Base-by-base conservation (phyloP, 2,888 invertebrate species). In the Neocrepidodera transversa region DNA sequence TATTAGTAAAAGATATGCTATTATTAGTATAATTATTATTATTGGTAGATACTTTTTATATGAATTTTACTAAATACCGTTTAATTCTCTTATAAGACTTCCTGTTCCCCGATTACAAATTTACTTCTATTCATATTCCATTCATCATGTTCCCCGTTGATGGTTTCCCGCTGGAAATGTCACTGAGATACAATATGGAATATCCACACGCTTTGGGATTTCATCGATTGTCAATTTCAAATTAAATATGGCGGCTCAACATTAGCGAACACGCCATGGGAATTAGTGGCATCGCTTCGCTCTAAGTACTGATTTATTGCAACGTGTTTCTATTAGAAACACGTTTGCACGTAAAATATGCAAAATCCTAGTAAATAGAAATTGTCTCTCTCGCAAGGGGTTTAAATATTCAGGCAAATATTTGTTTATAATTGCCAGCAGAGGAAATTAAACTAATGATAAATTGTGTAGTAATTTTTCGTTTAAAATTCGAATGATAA, bases 141-240 rank as follows among this genome's bases (percentile, higher is more conserved):
- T 32, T 32, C 32, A 32, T 32, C 13, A 13, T 8, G 13, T 6
- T 32, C 32, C 2, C 11, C 10, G 32, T 3, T 32, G 32, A 32
- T 8, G 32, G 2, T 32, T 32, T 32, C 32, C 11, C 32, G n/a
- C 32, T 32, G 32, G 32, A 32, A 32, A 32, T 32, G 32, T 32
- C 28, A 28, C 8, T 28, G 32, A 32, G 13, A 13, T 13, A 32
- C 32, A 32, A 32, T 32, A 32, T 32, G 32, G 11, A 32, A 11
- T 32, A 23, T 32, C 2, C 11, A 32, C 11, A 4, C 13, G 28
- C 11, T 32, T 4, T n/a, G 32, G 32, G 13, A 32, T 32, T 32
- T 32, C 32, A 32, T 32, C 32, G 32, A 32, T 32, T 32, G 32
- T 32, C 11, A 32, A 32, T 32, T 32, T 32, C 32, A 32, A 11